Evolutionary conservation across 2,888 invertebrate genomes (phyloP), one percentile per base, ranked within the genome.

Genomic region (Ctena decussata): DNA sequence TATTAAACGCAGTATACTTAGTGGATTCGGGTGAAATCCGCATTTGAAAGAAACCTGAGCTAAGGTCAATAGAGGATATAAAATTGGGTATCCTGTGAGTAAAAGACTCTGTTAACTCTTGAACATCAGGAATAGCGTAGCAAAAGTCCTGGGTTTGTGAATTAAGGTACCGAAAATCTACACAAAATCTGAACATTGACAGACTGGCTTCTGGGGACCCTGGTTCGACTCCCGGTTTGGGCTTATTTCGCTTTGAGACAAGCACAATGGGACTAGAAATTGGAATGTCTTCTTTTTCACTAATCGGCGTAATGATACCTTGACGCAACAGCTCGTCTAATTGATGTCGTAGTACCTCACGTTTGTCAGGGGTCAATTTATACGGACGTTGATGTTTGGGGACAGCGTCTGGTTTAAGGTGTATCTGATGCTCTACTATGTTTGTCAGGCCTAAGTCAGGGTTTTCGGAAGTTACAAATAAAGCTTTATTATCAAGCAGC

Each of bases 201-300:
- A 86, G 44, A 73, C 80, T 86, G 60, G 77, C 24, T 41, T 82
- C 82, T 37, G 3, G n/a, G n/a, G 80, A 69, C 0, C 30, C 44
- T 46, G 65, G 27, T 2, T 39, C 21, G 3, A 57, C 49, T 35
- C 71, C 77, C 21, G 71, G 24, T 46, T 76, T 77, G 3, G 76
- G 77, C 35, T 84, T 79, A 60, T 84, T 79, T 0, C 80, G 75
- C 46, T 84, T 84, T 1, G 60, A 30, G n/a, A 84, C 83, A 37
- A 80, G 74, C 0, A 84, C 80, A 65, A 79, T 80, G 1, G 79
- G 83, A 30, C 80, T 84, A 2, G 80, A 71, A 24, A 84, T 84
- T 44, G 79, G 79, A 60, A 80, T 30, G 8, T 2, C 35, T 30
- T 84, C 83, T 21, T 69, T 39, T 60, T 69, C 79, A 35, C 18